phyloP scores from a whole-genome alignment of 2,888 invertebrate species.

The Campoplex capitator region DNA sequence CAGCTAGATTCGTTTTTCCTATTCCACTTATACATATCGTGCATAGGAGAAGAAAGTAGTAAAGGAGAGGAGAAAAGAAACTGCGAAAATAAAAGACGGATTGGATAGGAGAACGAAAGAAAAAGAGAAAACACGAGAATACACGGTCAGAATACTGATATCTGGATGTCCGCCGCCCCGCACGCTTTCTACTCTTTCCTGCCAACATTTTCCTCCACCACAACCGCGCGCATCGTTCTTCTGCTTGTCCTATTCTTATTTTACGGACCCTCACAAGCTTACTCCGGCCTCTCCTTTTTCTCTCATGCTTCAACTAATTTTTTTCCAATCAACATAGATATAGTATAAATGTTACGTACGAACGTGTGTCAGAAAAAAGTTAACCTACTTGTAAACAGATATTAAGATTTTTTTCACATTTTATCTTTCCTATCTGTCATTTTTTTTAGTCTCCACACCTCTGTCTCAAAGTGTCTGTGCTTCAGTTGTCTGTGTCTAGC shows the following conservation, averaged over 20 bases:
- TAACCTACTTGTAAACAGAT: neutral
- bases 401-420: neutral
- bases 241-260: slow-evolving; percentile 46
- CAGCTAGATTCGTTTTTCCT: slow-evolving; percentile 65
- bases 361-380: neutral
- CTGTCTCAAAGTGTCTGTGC: slow-evolving; percentile 16
- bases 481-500: slow-evolving; percentile 45
- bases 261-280: slow-evolving; percentile 27
- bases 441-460: slow-evolving; percentile 44
- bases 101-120: slow-evolving; percentile 24
- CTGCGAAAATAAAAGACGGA: slow-evolving; percentile 46
- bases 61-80: slow-evolving; percentile 29
- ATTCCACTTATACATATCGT: slow-evolving; percentile 29
- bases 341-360: neutral
- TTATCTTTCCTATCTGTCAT: slow-evolving; percentile 52
- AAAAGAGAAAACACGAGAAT: slow-evolving; percentile 60
- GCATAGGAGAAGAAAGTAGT: slow-evolving; percentile 43
- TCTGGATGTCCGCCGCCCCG: slow-evolving; percentile 63
- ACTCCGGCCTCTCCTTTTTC: slow-evolving; percentile 41
- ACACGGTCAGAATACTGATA: slow-evolving; percentile 77
- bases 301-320: slow-evolving; percentile 36
- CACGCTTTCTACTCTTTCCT: slow-evolving; percentile 60
- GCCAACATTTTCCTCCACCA: slow-evolving; percentile 53
- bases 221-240: slow-evolving; percentile 22
- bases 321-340: slow-evolving; percentile 5